Conservation (phyloP, 2,113 vertebrate genomes). For the Lynx canadensis region DNA sequence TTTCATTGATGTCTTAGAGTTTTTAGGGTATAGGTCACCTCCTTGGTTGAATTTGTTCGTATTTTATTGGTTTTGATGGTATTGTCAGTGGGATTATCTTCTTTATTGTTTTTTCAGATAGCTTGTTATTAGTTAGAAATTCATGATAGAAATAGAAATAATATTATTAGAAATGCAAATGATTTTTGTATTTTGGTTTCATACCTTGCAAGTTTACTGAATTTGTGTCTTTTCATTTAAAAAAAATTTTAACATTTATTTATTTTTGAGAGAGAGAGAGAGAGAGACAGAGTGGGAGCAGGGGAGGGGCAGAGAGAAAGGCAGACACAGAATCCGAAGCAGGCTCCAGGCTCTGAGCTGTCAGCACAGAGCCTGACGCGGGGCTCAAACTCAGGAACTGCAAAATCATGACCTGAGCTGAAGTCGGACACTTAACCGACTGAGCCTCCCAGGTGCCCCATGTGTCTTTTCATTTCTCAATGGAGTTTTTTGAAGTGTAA, state of each 20-base stretch:
- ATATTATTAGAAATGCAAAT: neutral
- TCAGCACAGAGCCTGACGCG: too few species aligned
- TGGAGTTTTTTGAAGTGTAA: neutral
- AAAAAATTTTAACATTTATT: too few species aligned
- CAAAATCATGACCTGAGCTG: too few species aligned
- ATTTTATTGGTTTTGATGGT: neutral
- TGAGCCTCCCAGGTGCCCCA: too few species aligned
- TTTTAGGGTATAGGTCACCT: neutral
- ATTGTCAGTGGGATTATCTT: neutral
- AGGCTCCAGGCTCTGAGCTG: too few species aligned
- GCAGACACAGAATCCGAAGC: too few species aligned
- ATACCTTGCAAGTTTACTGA: neutral
- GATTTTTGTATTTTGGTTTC: neutral
- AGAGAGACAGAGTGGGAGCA: too few species aligned
- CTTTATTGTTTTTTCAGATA: neutral
- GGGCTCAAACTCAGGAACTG: too few species aligned
- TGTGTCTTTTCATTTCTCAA: neutral
- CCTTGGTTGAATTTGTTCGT: neutral
- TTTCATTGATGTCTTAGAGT: neutral
- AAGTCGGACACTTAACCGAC: too few species aligned
- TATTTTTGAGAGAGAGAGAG: too few species aligned
- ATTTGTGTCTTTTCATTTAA: neutral
- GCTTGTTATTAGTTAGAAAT: neutral
- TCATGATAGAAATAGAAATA: too few species aligned
- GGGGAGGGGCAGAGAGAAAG: too few species aligned